Base-by-base conservation (phyloP, 2,113 vertebrate species). In the Herpetotheres cachinnans region DNA sequence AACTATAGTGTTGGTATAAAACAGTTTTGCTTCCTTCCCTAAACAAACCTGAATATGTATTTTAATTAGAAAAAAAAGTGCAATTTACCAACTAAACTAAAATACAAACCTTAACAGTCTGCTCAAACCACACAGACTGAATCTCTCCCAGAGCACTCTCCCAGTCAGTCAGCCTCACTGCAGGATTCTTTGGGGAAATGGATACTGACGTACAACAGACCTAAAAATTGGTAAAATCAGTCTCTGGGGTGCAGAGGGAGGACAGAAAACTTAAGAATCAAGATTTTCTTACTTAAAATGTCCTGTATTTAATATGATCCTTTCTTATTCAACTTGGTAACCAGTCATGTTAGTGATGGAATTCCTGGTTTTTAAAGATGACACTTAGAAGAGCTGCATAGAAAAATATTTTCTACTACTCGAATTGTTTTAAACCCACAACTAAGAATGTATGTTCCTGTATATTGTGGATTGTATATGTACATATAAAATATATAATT, bases 171-270 rank as follows among this genome's bases (percentile, higher is more conserved):
- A 78, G 15, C 26, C 46, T 92, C 58, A 76, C 47, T 2, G 0
- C 0, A 0, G 21, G 8, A 49, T 29, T 59, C 32, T 67, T 36
- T 27, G 32, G 19, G 34, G 29, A 40, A 88, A 63, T 5, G 11
- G 38, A 44, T 66, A 22, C 25, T 67, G 42, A 71, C 55, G 18
- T 52, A 52, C 24, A 70, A 44, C 4, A n/a, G 58, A 67, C 34
- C n/a, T 42, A 76, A 79, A 82, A 85, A 66, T 54, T 19, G 71
- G 47, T 24, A 74, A 77, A 90, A 74, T 67, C 44, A 82, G 50
- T 58, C 25, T 58, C 56, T 7, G 5, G 36, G 56, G 18, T 36
- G 20, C 16, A 74, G 90, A 82, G 4, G 4, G 32, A 82, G 52
- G n/a, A 67, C 81, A 79, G 15, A 81, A 74, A 79, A 50, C 19